Evolutionary conservation across 2,888 invertebrate species (phyloP), one percentile per base, ranked within the genome.

Genomic region (Sisyra nigra): DNA sequence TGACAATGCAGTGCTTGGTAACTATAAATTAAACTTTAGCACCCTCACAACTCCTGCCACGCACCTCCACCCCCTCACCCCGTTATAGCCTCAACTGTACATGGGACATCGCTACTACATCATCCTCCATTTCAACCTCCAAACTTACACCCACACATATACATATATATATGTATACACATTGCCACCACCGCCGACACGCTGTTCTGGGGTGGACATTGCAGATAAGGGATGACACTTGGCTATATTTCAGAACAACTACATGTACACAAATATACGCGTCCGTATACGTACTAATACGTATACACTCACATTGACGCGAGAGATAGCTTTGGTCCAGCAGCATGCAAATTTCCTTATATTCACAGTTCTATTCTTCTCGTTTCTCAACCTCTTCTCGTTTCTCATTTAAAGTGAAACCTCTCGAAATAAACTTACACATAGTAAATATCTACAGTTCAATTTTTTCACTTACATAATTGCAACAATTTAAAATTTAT

Each of bases 1-100:
- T 43, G 43, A 43, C 43, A 43, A 43, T 43, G 43, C 43, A 43
- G 43, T 43, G 43, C 37, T 43, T 38, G 43, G 43, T 43, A 43
- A 43, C 43, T 43, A 43, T 43, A 43, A 43, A 43, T 43, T 43
- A 43, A 38, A 43, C 34, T 43, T 43, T 43, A 37, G 37, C 42
- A 30, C 42, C 40, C 15, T 14, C 31, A 18, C 19, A 38, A 18
- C 30, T 31, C 29, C 32, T 31, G 30, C 30, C 31, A n/a, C 13
- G 6, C 33, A 14, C 9, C 14, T 30, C 31, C 8, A 30, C 31
- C 31, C n/a, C 31, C 8, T 30, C 31, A 10, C 11, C 33, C 33
- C 33, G 9, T 33, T 33, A 33, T 33, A 13, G n/a, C 14, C 33
- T 13, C n/a, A 33, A 33, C 14, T 24, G 24, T 24, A 24, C 24